A percentile compares a stretch with the other conserved stretches of the same genome.
Conservation (phyloP, 2,888 invertebrate species). For the Sicus ferrugineus region DNA sequence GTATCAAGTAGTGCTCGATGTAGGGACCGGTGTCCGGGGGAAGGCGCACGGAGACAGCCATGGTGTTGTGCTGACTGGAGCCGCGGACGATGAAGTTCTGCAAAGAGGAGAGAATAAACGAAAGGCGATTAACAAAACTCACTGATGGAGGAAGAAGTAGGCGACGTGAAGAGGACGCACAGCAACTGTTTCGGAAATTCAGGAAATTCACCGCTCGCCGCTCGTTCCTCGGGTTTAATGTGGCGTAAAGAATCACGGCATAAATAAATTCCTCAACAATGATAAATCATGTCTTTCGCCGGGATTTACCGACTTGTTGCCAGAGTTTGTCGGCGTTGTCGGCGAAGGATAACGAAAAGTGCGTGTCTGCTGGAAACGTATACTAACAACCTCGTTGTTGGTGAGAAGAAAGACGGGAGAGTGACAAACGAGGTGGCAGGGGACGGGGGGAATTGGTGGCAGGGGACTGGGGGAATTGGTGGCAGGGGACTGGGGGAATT, state of each 20-base stretch:
- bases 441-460: neutral
- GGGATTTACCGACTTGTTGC: neutral
- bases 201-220: neutral
- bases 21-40: constrained; percentile 88
- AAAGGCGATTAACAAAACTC: neutral
- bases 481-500: neutral
- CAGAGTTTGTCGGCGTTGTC: neutral
- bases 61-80: constrained; percentile 91
- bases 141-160: neutral
- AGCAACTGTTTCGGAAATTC: neutral
- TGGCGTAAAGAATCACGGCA: constrained; percentile 62
- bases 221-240: constrained; percentile 48
- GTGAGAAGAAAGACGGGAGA: neutral
- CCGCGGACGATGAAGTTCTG: constrained; percentile 95
- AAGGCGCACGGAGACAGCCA: constrained; percentile 92
- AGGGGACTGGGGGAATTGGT: neutral
- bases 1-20: constrained; percentile 96
- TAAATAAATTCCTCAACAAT: constrained; percentile 56
- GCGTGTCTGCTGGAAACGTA: neutral
- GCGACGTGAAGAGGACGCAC: no score
- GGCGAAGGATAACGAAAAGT: neutral
- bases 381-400: neutral
- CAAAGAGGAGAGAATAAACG: constrained; percentile 49
- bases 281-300: constrained; percentile 45
- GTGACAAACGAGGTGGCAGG: neutral